These are phyloP conservation scores for Falco punctatus DNA, from an alignment of 2,113 vertebrate species.

Conservation along the genomic window DNA sequence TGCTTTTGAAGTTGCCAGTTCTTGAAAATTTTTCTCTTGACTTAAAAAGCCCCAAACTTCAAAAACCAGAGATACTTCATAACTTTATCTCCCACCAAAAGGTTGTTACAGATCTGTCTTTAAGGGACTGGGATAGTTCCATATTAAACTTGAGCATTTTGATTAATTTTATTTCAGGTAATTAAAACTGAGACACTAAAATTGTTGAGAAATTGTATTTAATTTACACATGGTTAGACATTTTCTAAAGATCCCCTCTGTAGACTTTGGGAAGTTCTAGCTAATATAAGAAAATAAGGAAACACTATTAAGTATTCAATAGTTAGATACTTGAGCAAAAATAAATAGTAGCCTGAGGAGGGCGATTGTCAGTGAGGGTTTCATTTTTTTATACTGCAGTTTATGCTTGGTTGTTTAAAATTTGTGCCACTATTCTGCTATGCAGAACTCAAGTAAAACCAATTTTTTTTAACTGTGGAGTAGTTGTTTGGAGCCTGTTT, in stretches of 20 bases:
- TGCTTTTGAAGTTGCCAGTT: not conserved
- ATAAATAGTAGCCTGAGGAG: not conserved
- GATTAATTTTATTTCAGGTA: not conserved
- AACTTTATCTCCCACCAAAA: not conserved
- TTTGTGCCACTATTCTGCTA: not conserved
- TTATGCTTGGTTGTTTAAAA: not conserved
- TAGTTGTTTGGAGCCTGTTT: not conserved
- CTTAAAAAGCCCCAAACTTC: not conserved
- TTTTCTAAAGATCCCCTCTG: not conserved
- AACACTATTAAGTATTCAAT: not conserved
- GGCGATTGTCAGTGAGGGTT: not conserved
- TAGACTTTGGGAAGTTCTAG: not conserved
- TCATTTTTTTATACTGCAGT: not conserved
- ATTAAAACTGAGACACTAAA: not conserved
- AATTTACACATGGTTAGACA: not conserved
- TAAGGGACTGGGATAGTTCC: not conserved
- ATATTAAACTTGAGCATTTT: not conserved
- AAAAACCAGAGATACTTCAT: not conserved
- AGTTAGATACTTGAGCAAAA: not conserved
- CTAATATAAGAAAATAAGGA: not conserved
- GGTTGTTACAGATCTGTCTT: not conserved
- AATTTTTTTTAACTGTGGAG: not conserved
- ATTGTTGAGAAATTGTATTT: not conserved
- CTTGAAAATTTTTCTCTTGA: not conserved
- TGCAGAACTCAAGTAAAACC: not conserved